Conservation (phyloP, 2,797 vertebrate species). For the Todus mexicanus region DNA sequence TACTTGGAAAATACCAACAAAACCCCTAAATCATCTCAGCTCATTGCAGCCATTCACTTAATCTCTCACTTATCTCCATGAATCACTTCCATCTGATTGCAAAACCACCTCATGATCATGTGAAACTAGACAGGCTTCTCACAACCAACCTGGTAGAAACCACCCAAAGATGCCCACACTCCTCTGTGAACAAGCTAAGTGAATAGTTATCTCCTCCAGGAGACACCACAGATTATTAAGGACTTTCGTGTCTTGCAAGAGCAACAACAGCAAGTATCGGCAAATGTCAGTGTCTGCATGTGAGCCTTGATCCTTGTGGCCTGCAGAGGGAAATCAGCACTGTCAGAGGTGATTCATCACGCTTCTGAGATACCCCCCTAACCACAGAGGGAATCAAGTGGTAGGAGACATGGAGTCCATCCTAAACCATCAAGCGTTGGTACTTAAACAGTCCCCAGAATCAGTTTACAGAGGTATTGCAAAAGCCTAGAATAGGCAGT, state of each 20-base stretch:
- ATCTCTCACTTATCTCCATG: neutral
- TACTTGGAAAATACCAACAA: neutral
- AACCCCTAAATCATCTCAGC: neutral
- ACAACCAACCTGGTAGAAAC: neutral
- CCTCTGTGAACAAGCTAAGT: neutral
- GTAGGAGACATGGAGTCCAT: neutral
- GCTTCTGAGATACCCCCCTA: neutral
- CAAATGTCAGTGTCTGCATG: neutral
- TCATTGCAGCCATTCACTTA: neutral
- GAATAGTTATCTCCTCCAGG: neutral
- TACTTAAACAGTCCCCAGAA: neutral
- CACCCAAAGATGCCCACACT: neutral
- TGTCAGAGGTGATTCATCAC: neutral
- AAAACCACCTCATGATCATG: neutral
- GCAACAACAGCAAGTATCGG: neutral
- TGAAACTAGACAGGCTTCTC: neutral
- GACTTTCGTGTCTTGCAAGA: neutral
- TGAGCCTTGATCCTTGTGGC: neutral
- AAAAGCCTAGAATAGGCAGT: neutral
- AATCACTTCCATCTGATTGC: neutral
- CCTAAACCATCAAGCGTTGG: neutral
- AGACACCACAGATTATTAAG: neutral
- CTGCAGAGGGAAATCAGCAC: neutral
- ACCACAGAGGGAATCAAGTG: neutral
- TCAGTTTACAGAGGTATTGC: neutral